These are phyloP conservation scores for Rapana venosa DNA, from an alignment of 2,888 invertebrate genomes.

Conservation along the genomic window DNA sequence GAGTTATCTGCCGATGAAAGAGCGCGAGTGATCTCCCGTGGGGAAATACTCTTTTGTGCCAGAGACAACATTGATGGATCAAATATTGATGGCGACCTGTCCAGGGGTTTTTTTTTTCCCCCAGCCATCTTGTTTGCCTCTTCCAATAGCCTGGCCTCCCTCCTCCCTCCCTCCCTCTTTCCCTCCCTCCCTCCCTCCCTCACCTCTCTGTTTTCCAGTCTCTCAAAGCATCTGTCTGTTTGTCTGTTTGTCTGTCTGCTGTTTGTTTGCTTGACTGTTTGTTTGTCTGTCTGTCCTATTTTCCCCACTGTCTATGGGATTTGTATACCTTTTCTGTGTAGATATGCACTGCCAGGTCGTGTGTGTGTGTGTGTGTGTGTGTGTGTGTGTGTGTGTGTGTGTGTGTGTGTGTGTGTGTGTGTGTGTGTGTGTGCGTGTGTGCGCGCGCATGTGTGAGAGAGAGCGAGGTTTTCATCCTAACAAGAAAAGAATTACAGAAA, in stretches of 20 bases:
- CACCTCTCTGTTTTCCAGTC: neutral
- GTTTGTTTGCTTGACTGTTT: neutral
- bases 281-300: neutral
- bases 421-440: too few species aligned
- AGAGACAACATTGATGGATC: conserved; percentile 33
- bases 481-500: too few species aligned
- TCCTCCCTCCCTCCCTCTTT: neutral
- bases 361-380: too few species aligned
- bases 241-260: neutral
- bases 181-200: neutral
- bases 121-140: neutral
- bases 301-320: neutral
- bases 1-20: conserved; percentile 18
- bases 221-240: neutral
- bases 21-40: conserved; percentile 24
- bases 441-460: too few species aligned
- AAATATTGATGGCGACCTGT: conserved; percentile 30
- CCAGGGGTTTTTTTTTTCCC: neutral
- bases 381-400: too few species aligned
- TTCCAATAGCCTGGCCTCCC: neutral
- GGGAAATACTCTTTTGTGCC: conserved; percentile 18
- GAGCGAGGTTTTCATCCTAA: too few species aligned
- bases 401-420: too few species aligned
- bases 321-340: too few species aligned
- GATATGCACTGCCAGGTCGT: too few species aligned